Percentiles rank a stretch among this genome's conserved stretches.
Evolutionary conservation across 2,113 vertebrate species (phyloP).

Genomic region (Colossoma macropomum): DNA sequence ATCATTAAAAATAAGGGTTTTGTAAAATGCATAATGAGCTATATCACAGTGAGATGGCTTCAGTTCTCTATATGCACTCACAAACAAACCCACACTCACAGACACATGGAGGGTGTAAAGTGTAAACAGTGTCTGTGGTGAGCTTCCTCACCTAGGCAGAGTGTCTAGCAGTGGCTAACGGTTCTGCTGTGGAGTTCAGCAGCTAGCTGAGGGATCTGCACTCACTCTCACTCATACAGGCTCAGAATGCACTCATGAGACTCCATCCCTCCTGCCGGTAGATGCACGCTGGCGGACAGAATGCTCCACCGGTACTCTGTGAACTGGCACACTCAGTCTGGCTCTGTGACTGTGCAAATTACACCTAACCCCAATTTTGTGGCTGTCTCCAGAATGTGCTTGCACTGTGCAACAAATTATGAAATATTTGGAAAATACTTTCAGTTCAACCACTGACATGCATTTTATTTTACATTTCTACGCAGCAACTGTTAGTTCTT

Average conservation of each 20-base stretch:
- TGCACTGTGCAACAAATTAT: not conserved
- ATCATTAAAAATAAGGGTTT: not conserved
- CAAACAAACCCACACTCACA: constrained; percentile 2
- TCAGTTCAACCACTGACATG: constrained; percentile 11
- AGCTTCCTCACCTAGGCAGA: constrained; percentile 27
- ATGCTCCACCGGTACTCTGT: not conserved
- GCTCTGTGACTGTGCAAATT: constrained; percentile 18
- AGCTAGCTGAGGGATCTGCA: constrained; percentile 16
- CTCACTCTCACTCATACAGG: not conserved
- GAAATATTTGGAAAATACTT: constrained; percentile 16
- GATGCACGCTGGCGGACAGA: constrained; percentile 25
- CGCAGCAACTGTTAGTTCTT: not conserved
- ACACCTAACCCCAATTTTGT: not conserved
- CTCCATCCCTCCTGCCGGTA: constrained; percentile 34
- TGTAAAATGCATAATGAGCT: not conserved
- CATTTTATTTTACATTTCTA: not conserved
- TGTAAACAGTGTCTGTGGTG: constrained; percentile 32
- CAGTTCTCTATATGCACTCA: not conserved
- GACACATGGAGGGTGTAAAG: constrained; percentile 24
- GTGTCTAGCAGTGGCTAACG: constrained; percentile 50
- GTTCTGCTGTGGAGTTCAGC: constrained; percentile 57
- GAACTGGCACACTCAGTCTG: constrained; percentile 14
- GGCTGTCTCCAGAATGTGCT: constrained; percentile 1
- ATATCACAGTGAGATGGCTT: not conserved
- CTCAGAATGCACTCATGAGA: constrained; percentile 42